Conservation (phyloP, 2,797 vertebrate species). For the Arctocebus calabarensis region DNA sequence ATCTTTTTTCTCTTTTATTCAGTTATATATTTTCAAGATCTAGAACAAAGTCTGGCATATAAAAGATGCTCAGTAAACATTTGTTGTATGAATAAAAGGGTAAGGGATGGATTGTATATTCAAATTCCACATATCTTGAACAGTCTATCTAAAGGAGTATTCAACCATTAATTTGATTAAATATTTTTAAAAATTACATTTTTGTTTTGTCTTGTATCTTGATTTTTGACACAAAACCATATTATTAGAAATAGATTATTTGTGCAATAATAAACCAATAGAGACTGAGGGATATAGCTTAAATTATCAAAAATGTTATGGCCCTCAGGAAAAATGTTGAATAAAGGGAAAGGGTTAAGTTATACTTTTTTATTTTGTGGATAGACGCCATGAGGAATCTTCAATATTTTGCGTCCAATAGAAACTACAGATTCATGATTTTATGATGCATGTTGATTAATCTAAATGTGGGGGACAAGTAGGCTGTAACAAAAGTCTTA, state of each 20-base stretch:
- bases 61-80: neutral
- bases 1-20: neutral
- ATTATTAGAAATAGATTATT: neutral
- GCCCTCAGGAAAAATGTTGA: neutral
- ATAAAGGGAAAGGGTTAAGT: neutral
- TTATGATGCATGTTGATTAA: neutral
- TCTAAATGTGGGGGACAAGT: neutral
- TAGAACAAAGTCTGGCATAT: neutral
- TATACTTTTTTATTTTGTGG: neutral
- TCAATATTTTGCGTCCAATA: neutral
- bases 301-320: neutral
- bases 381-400: neutral
- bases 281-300: neutral
- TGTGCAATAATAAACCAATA: neutral
- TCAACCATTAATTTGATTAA: neutral
- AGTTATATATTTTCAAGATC: neutral
- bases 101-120: neutral
- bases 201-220: neutral
- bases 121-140: neutral
- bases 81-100: neutral
- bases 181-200: neutral
- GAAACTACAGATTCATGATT: neutral
- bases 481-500: neutral
- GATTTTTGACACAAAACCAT: neutral
- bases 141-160: neutral